phyloP scores from a whole-genome alignment of 1,140 invertebrate genomes.

The Ruditapes philippinarum region DNA sequence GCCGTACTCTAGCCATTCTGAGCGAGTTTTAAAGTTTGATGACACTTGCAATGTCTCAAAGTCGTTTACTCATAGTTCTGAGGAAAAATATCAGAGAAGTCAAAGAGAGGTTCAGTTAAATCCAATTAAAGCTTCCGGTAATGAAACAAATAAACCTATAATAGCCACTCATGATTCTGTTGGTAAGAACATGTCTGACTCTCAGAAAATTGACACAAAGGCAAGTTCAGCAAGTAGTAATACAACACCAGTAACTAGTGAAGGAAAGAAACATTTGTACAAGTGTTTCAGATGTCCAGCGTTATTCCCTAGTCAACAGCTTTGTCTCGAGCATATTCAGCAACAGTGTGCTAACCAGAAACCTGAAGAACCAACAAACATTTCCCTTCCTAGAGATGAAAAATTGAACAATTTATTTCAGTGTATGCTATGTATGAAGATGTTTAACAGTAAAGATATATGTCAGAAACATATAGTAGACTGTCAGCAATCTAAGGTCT shows the following conservation, averaged over 20 bases:
- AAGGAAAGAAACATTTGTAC: conserved; percentile 25
- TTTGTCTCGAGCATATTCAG: conserved; percentile 44
- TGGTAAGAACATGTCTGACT: not conserved
- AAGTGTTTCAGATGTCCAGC: conserved; percentile 51
- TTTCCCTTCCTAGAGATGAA: not conserved
- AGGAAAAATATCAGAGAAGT: not conserved
- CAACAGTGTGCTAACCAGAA: not conserved
- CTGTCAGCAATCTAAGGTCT: conserved; percentile 6
- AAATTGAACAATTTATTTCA: conserved; percentile 50
- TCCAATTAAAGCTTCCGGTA: not conserved
- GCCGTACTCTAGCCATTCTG: not conserved
- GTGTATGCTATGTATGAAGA: conserved; percentile 41
- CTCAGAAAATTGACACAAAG: not conserved
- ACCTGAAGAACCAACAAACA: not conserved
- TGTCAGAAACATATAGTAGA: conserved; percentile 52
- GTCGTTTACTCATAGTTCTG: not conserved
- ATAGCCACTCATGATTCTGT: not conserved
- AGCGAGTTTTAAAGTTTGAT: not conserved
- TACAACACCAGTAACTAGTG: not conserved
- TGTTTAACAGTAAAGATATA: conserved; percentile 26
- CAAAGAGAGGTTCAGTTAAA: not conserved
- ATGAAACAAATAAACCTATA: not conserved
- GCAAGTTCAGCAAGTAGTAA: not conserved
- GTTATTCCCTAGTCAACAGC: conserved; percentile 35
- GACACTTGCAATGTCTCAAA: not conserved